Evolutionary conservation across 2,888 invertebrate species (phyloP).

Genomic region (Onchidella celtica): DNA sequence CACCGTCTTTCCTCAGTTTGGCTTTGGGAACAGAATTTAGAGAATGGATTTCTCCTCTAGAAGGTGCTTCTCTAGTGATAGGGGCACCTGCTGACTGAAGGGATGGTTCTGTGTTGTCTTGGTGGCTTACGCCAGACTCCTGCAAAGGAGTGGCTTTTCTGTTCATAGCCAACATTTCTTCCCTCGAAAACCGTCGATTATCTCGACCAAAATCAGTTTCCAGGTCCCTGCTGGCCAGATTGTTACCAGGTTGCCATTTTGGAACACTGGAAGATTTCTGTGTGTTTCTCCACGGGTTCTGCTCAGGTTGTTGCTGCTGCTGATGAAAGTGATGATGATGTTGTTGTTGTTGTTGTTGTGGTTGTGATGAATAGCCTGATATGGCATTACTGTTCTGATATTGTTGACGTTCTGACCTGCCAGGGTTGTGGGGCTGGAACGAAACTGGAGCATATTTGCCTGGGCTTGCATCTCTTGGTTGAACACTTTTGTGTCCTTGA

Average conservation of each 20-base stretch:
- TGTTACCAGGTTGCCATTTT: conserved; percentile 8
- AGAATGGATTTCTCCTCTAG: conserved; percentile 64
- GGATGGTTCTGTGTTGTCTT: background rate
- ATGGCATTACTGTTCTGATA: background rate
- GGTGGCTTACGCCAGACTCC: conserved; percentile 30
- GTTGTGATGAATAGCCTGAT: background rate
- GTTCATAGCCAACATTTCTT: conserved; percentile 71
- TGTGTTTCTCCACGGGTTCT: background rate
- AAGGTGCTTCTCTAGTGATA: conserved; percentile 60
- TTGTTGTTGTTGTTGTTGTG: background rate
- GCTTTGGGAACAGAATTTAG: conserved; percentile 73
- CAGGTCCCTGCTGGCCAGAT: background rate
- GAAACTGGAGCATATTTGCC: too few relatives aligned
- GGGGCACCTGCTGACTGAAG: conserved; percentile 18
- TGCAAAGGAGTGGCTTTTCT: conserved; percentile 68
- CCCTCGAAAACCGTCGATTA: conserved; percentile 56
- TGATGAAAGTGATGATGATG: background rate
- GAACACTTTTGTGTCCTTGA: background rate
- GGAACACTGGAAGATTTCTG: conserved; percentile 8
- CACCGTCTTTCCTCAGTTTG: conserved; percentile 56
- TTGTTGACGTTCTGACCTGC: background rate
- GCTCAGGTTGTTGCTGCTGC: background rate
- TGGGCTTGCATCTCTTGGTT: too few relatives aligned
- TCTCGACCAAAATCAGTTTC: background rate
- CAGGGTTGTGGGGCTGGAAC: too few relatives aligned